Conservation (phyloP, 2,113 vertebrate genomes). For the Urocynchramus pylzowi region DNA sequence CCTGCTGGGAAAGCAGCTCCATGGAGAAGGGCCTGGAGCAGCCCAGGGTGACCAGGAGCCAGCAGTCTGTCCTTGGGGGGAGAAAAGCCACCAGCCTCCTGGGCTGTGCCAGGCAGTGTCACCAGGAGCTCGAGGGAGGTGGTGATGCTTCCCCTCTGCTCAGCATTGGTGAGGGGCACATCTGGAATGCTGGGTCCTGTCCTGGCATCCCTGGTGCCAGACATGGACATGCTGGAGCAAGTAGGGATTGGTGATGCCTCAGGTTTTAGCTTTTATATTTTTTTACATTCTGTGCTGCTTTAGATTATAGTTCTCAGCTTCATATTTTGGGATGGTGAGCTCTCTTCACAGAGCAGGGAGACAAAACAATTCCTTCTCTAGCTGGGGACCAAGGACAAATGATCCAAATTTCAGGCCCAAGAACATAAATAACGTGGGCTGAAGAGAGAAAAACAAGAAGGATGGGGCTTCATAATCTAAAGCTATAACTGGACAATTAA, state of each 20-base stretch:
- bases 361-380: neutral
- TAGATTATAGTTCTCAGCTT: neutral
- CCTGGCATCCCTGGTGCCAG: neutral
- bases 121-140: neutral
- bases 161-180: neutral
- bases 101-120: neutral
- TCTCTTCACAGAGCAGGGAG: neutral
- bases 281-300: neutral
- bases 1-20: neutral
- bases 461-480: neutral
- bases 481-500: neutral
- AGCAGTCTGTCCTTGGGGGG: neutral
- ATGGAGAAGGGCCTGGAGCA: neutral
- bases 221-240: neutral
- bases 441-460: neutral
- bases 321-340: neutral
- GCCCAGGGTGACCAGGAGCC: neutral
- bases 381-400: neutral
- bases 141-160: neutral
- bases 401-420: neutral
- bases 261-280: neutral
- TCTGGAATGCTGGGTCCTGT: neutral
- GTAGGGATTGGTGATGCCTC: neutral
- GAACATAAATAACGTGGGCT: fast-evolving
- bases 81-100: neutral